These are phyloP conservation scores for Drosophila suzukii DNA, from an alignment of 1,140 invertebrate species.

Conservation along the genomic window DNA sequence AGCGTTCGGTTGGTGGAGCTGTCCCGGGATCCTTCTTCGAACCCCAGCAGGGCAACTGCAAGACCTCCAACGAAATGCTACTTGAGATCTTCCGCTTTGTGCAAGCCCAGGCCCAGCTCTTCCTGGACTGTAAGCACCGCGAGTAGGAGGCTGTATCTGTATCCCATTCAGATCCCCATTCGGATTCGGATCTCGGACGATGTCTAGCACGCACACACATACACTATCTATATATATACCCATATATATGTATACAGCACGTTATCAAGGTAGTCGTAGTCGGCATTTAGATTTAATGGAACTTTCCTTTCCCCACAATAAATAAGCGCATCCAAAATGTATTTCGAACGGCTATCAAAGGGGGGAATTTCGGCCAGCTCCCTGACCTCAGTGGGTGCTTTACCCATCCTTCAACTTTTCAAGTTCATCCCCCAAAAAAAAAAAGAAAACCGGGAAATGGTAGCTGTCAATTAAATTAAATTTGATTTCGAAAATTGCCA, in stretches of 20 bases:
- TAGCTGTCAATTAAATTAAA: slow-evolving; percentile 41
- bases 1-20: slow-evolving; percentile 65
- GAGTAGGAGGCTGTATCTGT: slow-evolving; percentile 47
- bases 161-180: neutral
- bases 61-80: slow-evolving; percentile 81
- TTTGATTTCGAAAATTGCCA: slow-evolving; percentile 67
- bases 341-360: neutral
- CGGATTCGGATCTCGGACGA: slow-evolving; percentile 16
- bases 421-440: slow-evolving; percentile 58
- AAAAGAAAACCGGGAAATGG: neutral
- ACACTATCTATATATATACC: slow-evolving; percentile 26
- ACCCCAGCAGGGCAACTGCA: slow-evolving; percentile 64
- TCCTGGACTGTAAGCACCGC: slow-evolving; percentile 80
- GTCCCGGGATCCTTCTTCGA: slow-evolving; percentile 64
- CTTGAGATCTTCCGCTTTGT: slow-evolving; percentile 81
- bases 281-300: slow-evolving; percentile 80
- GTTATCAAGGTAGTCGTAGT: slow-evolving; percentile 81
- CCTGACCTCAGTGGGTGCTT: slow-evolving; percentile 36
- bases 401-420: slow-evolving; percentile 60
- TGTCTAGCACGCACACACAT: slow-evolving; percentile 41
- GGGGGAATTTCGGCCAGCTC: neutral
- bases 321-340: slow-evolving; percentile 69
- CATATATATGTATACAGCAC: slow-evolving; percentile 46
- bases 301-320: slow-evolving; percentile 59
- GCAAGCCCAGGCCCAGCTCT: slow-evolving; percentile 76